Conservation (phyloP, 2,888 invertebrate genomes). For the Pseudeuparius sepicola region DNA sequence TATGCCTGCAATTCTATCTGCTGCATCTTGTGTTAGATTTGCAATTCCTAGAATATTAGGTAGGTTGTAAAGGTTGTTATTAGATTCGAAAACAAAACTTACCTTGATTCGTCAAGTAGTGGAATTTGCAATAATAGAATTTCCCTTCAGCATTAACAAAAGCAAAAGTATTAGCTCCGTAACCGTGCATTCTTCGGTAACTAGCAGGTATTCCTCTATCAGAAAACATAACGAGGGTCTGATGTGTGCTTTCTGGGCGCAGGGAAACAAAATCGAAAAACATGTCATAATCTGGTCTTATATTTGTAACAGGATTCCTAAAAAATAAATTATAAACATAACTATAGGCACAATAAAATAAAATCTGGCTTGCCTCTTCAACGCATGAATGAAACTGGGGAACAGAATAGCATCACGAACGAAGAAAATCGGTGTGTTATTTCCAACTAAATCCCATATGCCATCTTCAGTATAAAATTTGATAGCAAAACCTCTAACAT, state of each 20-base stretch:
- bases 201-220: slow-evolving; percentile 92
- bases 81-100: slow-evolving; percentile 4
- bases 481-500: slow-evolving; percentile 84
- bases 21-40: slow-evolving; percentile 59
- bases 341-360: too few species aligned
- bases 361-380: slow-evolving; percentile 52
- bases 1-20: slow-evolving; percentile 55
- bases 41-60: slow-evolving; percentile 51
- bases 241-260: slow-evolving; percentile 79
- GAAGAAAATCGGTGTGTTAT: slow-evolving; percentile 88
- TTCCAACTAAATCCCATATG: slow-evolving; percentile 87
- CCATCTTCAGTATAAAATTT: slow-evolving; percentile 91
- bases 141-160: slow-evolving; percentile 64
- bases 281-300: slow-evolving; percentile 88
- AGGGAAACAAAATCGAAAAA: slow-evolving; percentile 91
- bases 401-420: slow-evolving; percentile 81
- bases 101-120: slow-evolving; percentile 83
- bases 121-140: slow-evolving; percentile 82
- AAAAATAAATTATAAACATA: slow-evolving; percentile 7
- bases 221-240: slow-evolving; percentile 73
- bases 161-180: slow-evolving; percentile 90
- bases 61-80: not conserved
- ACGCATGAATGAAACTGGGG: slow-evolving; percentile 90
- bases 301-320: slow-evolving; percentile 81
- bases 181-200: slow-evolving; percentile 63